Evolutionary conservation across 2,888 invertebrate genomes (phyloP).

Genomic region (Patella depressa): DNA sequence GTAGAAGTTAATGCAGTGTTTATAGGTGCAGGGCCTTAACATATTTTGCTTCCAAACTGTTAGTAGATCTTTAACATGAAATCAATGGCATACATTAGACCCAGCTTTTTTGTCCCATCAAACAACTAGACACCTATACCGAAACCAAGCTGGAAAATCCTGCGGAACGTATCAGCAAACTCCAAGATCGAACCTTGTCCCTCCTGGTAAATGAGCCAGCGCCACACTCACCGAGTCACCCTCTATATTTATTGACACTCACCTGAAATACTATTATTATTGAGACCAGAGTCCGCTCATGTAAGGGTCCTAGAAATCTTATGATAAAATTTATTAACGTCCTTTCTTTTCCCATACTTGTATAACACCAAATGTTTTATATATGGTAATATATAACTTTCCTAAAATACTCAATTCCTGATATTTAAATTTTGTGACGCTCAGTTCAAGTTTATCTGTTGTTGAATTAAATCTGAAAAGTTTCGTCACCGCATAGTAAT

Average conservation of each 20-base stretch:
- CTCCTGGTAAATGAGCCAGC: no score
- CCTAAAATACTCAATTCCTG: slow-evolving; percentile 80
- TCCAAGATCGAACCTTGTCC: background rate
- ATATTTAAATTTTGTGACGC: slow-evolving; percentile 82
- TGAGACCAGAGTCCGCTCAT: slow-evolving; percentile 85
- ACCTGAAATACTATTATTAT: slow-evolving; percentile 86
- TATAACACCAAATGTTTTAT: slow-evolving; percentile 75
- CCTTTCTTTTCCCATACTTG: slow-evolving; percentile 76
- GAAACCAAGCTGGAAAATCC: background rate
- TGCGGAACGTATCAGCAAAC: background rate
- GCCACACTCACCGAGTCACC: background rate
- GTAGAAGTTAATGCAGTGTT: no score
- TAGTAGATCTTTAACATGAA: no score
- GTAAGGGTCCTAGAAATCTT: slow-evolving; percentile 86
- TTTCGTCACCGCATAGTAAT: no score
- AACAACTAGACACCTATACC: background rate
- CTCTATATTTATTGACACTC: slow-evolving; percentile 11
- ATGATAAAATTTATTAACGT: slow-evolving; percentile 91
- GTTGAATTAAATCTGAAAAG: slow-evolving; percentile 72
- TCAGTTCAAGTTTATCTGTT: slow-evolving; percentile 84
- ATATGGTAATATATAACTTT: slow-evolving; percentile 76
- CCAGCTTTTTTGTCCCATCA: background rate
- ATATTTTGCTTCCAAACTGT: no score
- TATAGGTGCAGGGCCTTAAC: no score
- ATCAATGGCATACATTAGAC: no score